A percentile compares a stretch with the other conserved stretches of the same genome.
These are phyloP conservation scores for Drosophila rhopaloa DNA, from an alignment of 1,140 invertebrate genomes.

Conservation along the genomic window DNA sequence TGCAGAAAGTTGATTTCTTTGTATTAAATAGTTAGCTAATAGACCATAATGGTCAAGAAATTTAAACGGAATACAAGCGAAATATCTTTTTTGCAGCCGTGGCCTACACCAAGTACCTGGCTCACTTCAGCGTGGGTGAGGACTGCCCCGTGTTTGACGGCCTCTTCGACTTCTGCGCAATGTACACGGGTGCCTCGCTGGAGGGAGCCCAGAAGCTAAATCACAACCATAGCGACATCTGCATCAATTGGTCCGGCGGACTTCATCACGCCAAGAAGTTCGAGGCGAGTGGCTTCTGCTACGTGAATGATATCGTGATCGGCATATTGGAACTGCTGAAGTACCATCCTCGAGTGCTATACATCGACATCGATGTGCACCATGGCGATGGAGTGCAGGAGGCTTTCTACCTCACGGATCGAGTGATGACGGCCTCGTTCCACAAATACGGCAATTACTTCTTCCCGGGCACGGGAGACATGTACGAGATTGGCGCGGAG, in stretches of 20 bases:
- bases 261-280: slow-evolving; percentile 99
- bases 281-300: slow-evolving; percentile 92
- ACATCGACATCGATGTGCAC: slow-evolving; percentile 99
- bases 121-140: slow-evolving; percentile 98
- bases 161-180: slow-evolving; percentile 98
- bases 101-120: slow-evolving; percentile 95
- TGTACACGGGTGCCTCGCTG: slow-evolving; percentile 98
- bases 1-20: no score
- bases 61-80: no score
- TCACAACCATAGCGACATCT: slow-evolving; percentile 97
- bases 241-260: slow-evolving; percentile 99
- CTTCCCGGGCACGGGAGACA: slow-evolving; percentile 99
- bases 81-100: slow-evolving; percentile 57
- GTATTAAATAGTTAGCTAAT: no score
- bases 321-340: slow-evolving; percentile 98
- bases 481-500: slow-evolving; percentile 98
- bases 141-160: slow-evolving; percentile 99
- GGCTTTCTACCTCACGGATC: slow-evolving; percentile 98
- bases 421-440: slow-evolving; percentile 99
- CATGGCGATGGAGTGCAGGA: slow-evolving; percentile 99
- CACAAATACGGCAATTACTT: slow-evolving; percentile 99
- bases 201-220: slow-evolving; percentile 98
- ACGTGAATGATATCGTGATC: slow-evolving; percentile 98
- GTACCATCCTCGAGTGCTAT: slow-evolving; percentile 97
- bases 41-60: no score